phyloP scores from a whole-genome alignment of 2,113 vertebrate species.

The Hipposideros armiger region DNA sequence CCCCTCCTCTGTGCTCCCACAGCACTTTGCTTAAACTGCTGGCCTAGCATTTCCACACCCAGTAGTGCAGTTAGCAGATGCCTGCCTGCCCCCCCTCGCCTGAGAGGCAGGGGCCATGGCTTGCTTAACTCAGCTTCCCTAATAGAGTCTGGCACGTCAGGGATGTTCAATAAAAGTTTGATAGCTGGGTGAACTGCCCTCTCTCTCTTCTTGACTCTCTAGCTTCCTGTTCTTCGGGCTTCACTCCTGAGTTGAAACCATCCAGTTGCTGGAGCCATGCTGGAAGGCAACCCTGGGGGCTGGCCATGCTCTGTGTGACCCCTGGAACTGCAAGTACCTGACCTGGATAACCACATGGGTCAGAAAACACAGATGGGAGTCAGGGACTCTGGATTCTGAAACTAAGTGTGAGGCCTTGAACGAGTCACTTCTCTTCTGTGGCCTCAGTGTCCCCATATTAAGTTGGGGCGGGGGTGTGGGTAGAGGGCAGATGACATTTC shows the following conservation, averaged over 20 bases:
- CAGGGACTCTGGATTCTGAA: not conserved
- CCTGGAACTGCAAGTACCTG: not conserved
- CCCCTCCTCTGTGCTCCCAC: not conserved
- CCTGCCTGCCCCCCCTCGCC: not conserved
- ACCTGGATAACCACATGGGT: not conserved
- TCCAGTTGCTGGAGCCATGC: not conserved
- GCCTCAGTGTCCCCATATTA: not conserved
- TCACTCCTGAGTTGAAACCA: not conserved
- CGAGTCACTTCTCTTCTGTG: not conserved
- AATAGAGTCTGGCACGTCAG: not conserved
- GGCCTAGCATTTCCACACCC: not conserved
- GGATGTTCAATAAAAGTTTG: constrained; percentile 42
- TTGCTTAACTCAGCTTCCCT: not conserved
- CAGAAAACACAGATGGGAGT: not conserved
- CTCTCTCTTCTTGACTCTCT: not conserved
- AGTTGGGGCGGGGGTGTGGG: not conserved
- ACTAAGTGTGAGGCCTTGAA: not conserved
- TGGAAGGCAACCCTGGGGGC: constrained; percentile 12
- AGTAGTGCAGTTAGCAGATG: not conserved
- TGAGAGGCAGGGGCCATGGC: not conserved
- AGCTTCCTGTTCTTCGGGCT: constrained; percentile 31
- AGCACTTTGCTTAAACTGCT: constrained; percentile 59
- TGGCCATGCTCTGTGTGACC: not conserved
- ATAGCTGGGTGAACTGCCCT: not conserved
- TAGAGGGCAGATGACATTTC: not conserved